Evolutionary conservation across 2,797 vertebrate genomes (phyloP).

Genomic region (Sylvilagus floridanus): DNA sequence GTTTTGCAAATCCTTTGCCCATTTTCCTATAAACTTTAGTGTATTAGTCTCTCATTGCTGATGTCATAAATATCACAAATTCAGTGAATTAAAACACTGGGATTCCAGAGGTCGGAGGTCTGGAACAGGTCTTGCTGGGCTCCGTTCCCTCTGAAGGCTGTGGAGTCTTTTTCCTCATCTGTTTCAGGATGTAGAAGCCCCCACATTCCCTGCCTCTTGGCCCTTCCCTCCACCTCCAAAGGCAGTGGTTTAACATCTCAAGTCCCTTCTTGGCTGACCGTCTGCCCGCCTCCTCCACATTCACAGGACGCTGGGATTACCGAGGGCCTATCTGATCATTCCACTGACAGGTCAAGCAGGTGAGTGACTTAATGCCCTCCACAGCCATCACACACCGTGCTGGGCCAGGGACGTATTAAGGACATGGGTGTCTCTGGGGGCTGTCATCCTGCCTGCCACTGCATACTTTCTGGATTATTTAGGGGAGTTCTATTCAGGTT

Average conservation of each 20-base stretch:
- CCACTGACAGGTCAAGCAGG: background rate
- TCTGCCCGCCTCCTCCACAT: background rate
- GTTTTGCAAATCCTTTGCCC: background rate
- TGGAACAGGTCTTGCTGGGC: background rate
- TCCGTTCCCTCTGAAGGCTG: background rate
- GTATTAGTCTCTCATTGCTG: background rate
- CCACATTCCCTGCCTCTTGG: background rate
- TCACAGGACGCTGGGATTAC: background rate
- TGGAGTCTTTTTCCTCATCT: background rate
- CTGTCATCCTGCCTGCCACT: no score
- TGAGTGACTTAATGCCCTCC: background rate
- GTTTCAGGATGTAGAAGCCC: background rate
- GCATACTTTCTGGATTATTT: background rate
- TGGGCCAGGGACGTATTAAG: background rate
- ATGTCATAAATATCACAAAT: background rate
- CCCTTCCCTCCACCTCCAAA: background rate
- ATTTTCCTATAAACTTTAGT: background rate
- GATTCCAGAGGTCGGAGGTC: background rate
- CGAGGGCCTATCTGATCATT: background rate
- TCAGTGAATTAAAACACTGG: background rate
- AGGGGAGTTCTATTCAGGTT: background rate
- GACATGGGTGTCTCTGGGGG: background rate
- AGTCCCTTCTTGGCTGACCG: background rate
- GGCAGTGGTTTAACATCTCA: background rate
- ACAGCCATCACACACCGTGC: background rate